Evolutionary conservation across 2,113 vertebrate species (phyloP).

Genomic region (Tympanuchus pallidicinctus): DNA sequence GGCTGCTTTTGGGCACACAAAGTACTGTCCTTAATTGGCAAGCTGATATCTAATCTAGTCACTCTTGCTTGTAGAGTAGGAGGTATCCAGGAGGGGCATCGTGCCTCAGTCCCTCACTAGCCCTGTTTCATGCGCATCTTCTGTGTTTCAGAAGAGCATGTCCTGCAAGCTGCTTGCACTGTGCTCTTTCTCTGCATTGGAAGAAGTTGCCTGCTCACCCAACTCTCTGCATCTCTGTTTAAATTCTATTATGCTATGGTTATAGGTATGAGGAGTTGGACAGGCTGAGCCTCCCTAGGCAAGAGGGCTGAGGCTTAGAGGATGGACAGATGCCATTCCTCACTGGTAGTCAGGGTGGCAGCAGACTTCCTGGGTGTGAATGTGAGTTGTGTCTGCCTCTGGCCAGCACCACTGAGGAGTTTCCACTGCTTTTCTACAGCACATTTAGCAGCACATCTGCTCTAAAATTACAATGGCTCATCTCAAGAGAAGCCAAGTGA

Average conservation of each 20-base stretch:
- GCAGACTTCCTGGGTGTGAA: neutral
- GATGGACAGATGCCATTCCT: neutral
- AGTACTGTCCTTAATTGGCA: constrained; percentile 54
- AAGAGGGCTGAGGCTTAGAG: neutral
- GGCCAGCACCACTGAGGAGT: neutral
- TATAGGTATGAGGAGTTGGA: neutral
- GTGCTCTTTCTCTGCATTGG: neutral
- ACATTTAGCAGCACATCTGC: neutral
- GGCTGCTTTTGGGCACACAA: constrained; percentile 1
- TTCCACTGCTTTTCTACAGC: neutral
- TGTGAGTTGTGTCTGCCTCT: neutral
- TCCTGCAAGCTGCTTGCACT: neutral
- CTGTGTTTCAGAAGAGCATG: neutral
- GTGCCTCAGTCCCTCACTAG: neutral
- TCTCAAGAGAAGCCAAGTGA: neutral
- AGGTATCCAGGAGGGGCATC: neutral
- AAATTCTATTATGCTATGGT: neutral
- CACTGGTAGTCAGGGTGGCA: neutral
- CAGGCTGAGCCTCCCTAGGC: neutral
- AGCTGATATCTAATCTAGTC: constrained; percentile 52
- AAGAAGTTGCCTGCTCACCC: neutral
- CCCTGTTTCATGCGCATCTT: neutral
- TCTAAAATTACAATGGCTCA: neutral
- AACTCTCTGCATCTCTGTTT: neutral
- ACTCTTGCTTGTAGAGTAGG: neutral